Evolutionary conservation across 1,140 invertebrate genomes (phyloP).

Genomic region (Fopius arisanus): DNA sequence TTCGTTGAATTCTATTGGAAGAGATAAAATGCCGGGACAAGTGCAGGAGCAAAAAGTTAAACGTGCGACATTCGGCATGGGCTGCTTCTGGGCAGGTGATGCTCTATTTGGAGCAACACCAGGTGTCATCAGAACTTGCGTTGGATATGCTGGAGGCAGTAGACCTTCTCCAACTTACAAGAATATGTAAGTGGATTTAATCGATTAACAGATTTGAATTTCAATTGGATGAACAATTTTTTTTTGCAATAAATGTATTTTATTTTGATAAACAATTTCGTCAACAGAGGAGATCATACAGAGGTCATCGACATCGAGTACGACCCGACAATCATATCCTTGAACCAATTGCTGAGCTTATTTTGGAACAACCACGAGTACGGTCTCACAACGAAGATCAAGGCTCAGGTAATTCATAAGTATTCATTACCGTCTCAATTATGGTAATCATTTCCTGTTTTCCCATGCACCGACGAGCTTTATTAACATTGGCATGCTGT

Average conservation of each 20-base stretch:
- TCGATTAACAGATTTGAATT: too few relatives aligned
- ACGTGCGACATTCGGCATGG: conserved; percentile 91
- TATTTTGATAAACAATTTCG: conserved; percentile 30
- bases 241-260: background rate
- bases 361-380: conserved; percentile 96
- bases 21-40: conserved; percentile 55
- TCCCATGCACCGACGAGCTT: background rate
- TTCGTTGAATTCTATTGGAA: background rate
- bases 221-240: background rate
- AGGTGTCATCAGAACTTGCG: conserved; percentile 89
- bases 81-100: conserved; percentile 97
- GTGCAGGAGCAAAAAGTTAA: conserved; percentile 60
- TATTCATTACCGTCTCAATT: background rate
- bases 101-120: conserved; percentile 84
- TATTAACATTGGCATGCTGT: background rate
- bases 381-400: conserved; percentile 78
- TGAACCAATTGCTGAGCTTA: conserved; percentile 77
- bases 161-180: conserved; percentile 83
- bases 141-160: conserved; percentile 93
- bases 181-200: conserved; percentile 75
- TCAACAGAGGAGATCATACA: conserved; percentile 85
- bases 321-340: conserved; percentile 80
- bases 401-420: conserved; percentile 73
- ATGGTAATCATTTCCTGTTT: background rate
- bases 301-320: conserved; percentile 93